Evolutionary conservation across 2,797 vertebrate species (phyloP).

Genomic region (Catostomus latipinnis): DNA sequence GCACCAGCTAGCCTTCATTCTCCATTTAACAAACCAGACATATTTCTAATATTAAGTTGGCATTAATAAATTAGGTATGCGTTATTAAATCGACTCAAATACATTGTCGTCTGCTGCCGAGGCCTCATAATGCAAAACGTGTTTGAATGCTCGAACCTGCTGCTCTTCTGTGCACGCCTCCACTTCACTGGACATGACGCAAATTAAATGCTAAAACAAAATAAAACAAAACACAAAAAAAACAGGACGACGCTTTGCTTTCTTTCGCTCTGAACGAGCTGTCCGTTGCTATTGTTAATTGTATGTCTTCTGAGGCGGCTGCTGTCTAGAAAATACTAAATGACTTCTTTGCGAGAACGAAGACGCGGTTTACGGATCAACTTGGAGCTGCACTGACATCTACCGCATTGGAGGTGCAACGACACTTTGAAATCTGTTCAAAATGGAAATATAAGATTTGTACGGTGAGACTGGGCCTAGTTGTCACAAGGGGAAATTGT

Average conservation of each 20-base stretch:
- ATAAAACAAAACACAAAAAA: constrained; percentile 25
- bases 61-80: too few relatives aligned
- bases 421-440: not conserved
- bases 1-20: not conserved
- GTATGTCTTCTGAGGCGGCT: not conserved
- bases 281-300: not conserved
- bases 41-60: too few relatives aligned
- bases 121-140: constrained; percentile 10
- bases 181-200: constrained; percentile 82
- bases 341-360: not conserved
- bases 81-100: not conserved
- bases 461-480: too few relatives aligned
- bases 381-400: not conserved
- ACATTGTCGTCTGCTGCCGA: not conserved
- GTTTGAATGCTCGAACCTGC: constrained; percentile 76
- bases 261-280: not conserved
- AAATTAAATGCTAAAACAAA: constrained; percentile 13
- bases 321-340: not conserved
- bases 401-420: not conserved
- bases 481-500: too few relatives aligned
- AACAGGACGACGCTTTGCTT: not conserved
- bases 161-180: constrained; percentile 82
- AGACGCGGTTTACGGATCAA: not conserved
- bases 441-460: too few relatives aligned
- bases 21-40: not conserved